Evolutionary conservation across 2,888 invertebrate genomes (phyloP).

Genomic region (Agrochola macilenta): DNA sequence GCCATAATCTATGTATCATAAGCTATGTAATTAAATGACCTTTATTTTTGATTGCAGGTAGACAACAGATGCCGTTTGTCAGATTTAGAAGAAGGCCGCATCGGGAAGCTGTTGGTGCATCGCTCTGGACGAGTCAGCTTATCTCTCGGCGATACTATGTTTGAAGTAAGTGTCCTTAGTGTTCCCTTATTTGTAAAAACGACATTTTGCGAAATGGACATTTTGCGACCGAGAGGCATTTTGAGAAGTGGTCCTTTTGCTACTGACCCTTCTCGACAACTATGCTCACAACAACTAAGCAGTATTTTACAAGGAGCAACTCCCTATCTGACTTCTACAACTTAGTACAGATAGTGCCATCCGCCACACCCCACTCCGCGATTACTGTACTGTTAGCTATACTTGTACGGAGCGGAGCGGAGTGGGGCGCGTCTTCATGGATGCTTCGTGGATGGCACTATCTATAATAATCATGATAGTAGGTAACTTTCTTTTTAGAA

Average conservation of each 20-base stretch:
- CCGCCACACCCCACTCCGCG: too few relatives aligned
- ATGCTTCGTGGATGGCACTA: background rate
- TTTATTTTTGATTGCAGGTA: conserved; percentile 63
- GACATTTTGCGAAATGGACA: too few relatives aligned
- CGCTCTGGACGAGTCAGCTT: conserved; percentile 91
- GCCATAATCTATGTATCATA: too few relatives aligned
- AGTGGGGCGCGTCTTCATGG: too few relatives aligned
- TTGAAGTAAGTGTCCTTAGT: conserved; percentile 81
- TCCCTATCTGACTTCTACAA: background rate
- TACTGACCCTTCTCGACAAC: too few relatives aligned
- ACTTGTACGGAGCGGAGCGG: too few relatives aligned
- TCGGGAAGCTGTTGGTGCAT: conserved; percentile 90
- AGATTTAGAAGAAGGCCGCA: conserved; percentile 90
- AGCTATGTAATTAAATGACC: background rate
- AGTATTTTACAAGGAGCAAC: background rate
- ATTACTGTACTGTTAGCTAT: too few relatives aligned
- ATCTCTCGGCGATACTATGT: conserved; percentile 89
- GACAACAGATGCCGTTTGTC: conserved; percentile 82
- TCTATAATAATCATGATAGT: background rate
- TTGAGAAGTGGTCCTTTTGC: too few relatives aligned
- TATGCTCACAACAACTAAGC: too few relatives aligned
- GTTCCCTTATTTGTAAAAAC: background rate
- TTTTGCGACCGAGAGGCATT: too few relatives aligned
- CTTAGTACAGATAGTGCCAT: too few relatives aligned
- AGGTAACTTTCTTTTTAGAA: background rate